Conservation (phyloP, 2,797 vertebrate genomes). For the Siniperca scherzeri region DNA sequence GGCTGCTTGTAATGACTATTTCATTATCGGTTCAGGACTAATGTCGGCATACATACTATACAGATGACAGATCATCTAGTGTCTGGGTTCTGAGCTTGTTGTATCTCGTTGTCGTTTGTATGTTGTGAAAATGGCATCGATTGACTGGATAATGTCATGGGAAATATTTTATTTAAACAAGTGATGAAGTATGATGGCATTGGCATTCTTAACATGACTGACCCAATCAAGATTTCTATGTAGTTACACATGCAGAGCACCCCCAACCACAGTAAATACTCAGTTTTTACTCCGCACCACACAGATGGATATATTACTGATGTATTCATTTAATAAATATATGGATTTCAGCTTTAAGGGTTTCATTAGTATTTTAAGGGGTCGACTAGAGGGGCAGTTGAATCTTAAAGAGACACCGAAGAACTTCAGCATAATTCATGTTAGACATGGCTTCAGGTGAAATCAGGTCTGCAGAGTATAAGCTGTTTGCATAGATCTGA, state of each 20-base stretch:
- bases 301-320: constrained; percentile 38
- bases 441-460: constrained; percentile 58
- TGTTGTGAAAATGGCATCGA: constrained; percentile 15
- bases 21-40: neutral
- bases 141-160: neutral
- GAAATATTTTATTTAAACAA: neutral
- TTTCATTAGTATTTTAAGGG: constrained; percentile 52
- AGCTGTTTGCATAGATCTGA: constrained; percentile 70
- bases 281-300: neutral
- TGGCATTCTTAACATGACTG: constrained; percentile 7
- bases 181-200: constrained; percentile 27
- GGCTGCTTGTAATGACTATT: constrained; percentile 17
- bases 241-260: constrained; percentile 4
- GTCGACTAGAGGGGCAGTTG: constrained; percentile 17
- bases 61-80: neutral
- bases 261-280: constrained; percentile 9
- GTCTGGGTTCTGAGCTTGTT: neutral
- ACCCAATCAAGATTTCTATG: neutral
- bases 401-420: constrained; percentile 61
- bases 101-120: neutral
- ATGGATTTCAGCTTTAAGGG: constrained; percentile 63
- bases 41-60: neutral
- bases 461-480: constrained; percentile 61
- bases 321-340: constrained; percentile 64
- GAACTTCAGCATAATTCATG: constrained; percentile 60